phyloP scores from a whole-genome alignment of 2,888 invertebrate genomes.

The Neria commutata region DNA sequence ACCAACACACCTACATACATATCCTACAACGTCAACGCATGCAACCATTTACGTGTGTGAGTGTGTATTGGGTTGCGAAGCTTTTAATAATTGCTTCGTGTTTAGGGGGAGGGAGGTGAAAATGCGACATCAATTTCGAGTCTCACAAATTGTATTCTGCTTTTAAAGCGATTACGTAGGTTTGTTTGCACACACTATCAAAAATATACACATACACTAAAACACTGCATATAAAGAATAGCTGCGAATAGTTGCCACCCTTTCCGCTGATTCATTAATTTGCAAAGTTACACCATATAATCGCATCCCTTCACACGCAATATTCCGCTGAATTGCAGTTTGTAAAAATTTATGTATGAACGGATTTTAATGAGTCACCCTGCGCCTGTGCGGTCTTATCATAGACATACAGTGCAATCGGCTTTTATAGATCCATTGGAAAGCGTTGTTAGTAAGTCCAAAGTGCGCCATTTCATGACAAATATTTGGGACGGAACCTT shows the following conservation, averaged over 20 bases:
- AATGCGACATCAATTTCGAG: constrained; percentile 40
- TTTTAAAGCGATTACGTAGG: constrained; percentile 55
- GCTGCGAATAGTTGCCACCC: constrained; percentile 46
- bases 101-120: not conserved
- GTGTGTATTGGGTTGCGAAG: constrained; percentile 3
- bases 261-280: constrained; percentile 54
- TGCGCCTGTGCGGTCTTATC: too few relatives aligned
- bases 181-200: constrained; percentile 30
- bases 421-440: too few relatives aligned
- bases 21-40: too few relatives aligned
- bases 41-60: constrained; percentile 2
- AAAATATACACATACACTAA: constrained; percentile 6
- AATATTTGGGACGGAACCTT: too few relatives aligned
- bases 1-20: not conserved
- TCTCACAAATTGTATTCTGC: constrained; percentile 52
- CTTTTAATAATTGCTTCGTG: too few relatives aligned
- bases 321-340: constrained; percentile 6
- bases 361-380: not conserved
- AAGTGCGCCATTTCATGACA: too few relatives aligned
- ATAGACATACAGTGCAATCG: too few relatives aligned
- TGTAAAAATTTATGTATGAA: constrained; percentile 6
- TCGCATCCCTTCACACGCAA: not conserved
- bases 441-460: too few relatives aligned
- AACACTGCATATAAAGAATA: constrained; percentile 50
- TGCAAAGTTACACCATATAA: constrained; percentile 32